Evolutionary conservation across 2,888 invertebrate species (phyloP).

Genomic region (Thumatha senex): DNA sequence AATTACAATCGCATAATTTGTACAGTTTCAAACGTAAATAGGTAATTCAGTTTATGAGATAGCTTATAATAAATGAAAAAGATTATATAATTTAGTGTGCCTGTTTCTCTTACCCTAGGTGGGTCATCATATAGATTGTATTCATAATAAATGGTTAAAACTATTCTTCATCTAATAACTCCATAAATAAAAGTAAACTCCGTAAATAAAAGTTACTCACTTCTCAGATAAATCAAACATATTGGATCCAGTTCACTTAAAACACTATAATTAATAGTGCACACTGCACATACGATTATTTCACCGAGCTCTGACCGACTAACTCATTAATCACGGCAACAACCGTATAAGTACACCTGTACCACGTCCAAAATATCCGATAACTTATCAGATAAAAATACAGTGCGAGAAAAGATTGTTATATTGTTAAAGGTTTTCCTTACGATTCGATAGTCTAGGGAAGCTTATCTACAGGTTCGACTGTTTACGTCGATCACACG

Average conservation of each 20-base stretch:
- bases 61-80: too few relatives aligned
- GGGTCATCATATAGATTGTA: not conserved
- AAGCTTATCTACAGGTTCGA: not conserved
- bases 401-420: constrained; percentile 6
- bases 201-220: constrained; percentile 6
- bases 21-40: too few relatives aligned
- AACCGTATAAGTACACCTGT: constrained; percentile 32
- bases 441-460: not conserved
- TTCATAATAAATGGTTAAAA: too few relatives aligned
- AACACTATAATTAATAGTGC: constrained; percentile 1
- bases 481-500: not conserved
- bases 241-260: constrained; percentile 3
- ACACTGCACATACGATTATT: constrained; percentile 7
- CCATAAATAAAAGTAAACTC: too few relatives aligned
- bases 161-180: too few relatives aligned
- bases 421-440: not conserved
- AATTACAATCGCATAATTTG: too few relatives aligned
- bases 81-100: too few relatives aligned
- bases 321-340: constrained; percentile 26
- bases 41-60: too few relatives aligned
- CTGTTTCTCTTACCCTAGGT: too few relatives aligned
- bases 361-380: constrained; percentile 27
- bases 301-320: constrained; percentile 14
- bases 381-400: constrained; percentile 32
- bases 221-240: constrained; percentile 1